phyloP scores from a whole-genome alignment of 2,113 vertebrate genomes.

The Agapornis roseicollis region DNA sequence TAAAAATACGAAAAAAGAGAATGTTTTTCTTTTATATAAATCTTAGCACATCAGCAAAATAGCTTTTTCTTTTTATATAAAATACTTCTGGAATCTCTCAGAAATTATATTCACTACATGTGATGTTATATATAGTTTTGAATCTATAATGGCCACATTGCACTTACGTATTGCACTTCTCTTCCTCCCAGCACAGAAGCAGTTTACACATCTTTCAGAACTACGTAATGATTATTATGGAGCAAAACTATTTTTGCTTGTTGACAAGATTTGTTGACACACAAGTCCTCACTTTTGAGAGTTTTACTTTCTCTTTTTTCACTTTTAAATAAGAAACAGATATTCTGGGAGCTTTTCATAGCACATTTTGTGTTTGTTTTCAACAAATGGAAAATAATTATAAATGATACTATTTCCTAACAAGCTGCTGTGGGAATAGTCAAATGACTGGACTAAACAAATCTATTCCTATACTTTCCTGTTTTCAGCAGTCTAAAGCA shows the following conservation, averaged over 20 bases:
- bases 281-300: background rate
- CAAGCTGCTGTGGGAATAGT: background rate
- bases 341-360: constrained; percentile 28
- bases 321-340: constrained; percentile 44
- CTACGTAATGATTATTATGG: background rate
- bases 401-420: constrained; percentile 14
- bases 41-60: background rate
- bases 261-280: constrained; percentile 24
- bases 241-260: constrained; percentile 17
- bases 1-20: background rate
- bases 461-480: background rate
- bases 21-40: background rate
- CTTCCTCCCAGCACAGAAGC: background rate
- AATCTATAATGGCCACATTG: background rate
- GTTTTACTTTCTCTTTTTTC: background rate
- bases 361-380: constrained; percentile 44
- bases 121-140: background rate
- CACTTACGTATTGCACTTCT: background rate
- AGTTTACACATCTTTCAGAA: background rate
- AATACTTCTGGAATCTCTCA: background rate
- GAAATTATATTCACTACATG: background rate
- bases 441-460: constrained; percentile 3
- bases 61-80: background rate
- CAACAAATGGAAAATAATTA: constrained; percentile 36
- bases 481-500: background rate